Conservation (phyloP, 2,888 invertebrate genomes). For the Nymphalis urticae region DNA sequence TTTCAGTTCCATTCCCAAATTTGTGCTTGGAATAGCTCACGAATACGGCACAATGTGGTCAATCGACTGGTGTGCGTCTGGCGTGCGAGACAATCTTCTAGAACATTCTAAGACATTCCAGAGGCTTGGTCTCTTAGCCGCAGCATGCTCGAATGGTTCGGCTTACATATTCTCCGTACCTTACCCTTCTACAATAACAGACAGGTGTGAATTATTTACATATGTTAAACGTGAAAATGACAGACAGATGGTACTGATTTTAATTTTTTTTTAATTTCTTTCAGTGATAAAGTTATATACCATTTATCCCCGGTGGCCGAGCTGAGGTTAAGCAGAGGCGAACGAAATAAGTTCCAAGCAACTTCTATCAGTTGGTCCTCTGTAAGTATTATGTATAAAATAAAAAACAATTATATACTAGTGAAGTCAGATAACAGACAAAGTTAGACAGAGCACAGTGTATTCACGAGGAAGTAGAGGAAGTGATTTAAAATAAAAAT, state of each 20-base stretch:
- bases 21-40: slow-evolving; percentile 83
- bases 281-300: slow-evolving; percentile 63
- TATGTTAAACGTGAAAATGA: background rate
- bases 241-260: background rate
- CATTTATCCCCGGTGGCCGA: slow-evolving; percentile 75
- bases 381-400: slow-evolving; percentile 54
- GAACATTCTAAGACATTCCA: slow-evolving; percentile 39
- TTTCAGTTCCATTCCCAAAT: slow-evolving; percentile 52
- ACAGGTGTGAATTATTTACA: slow-evolving; percentile 47
- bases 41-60: slow-evolving; percentile 85
- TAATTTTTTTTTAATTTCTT: slow-evolving; percentile 41
- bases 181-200: slow-evolving; percentile 58
- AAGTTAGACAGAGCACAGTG: no score
- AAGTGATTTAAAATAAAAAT: no score
- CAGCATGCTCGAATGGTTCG: slow-evolving; percentile 84
- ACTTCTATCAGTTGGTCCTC: slow-evolving; percentile 76
- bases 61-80: slow-evolving; percentile 90
- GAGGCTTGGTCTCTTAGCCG: slow-evolving; percentile 86
- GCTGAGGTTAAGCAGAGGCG: slow-evolving; percentile 55
- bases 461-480: no score
- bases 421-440: no score
- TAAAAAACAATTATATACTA: background rate
- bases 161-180: slow-evolving; percentile 84
- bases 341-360: slow-evolving; percentile 66
- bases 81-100: slow-evolving; percentile 75